Conservation (phyloP, 2,113 vertebrate genomes). For the Kobus ellipsiprymnus region DNA sequence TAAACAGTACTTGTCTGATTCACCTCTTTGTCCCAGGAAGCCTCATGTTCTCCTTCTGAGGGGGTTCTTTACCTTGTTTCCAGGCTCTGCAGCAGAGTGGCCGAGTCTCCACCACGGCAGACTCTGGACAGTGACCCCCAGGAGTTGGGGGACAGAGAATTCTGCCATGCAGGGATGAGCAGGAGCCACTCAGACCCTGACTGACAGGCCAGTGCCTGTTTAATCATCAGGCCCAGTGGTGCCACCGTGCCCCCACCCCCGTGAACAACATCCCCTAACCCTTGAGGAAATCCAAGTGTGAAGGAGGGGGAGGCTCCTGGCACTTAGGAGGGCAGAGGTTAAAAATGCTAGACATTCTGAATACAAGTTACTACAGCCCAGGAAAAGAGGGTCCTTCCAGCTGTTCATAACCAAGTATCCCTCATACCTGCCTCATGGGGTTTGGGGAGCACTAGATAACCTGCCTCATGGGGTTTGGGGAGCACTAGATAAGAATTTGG, state of each 20-base stretch:
- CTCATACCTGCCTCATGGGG: neutral
- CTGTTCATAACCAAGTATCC: neutral
- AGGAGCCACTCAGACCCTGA: neutral
- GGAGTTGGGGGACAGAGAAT: neutral
- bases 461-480: too few relatives aligned
- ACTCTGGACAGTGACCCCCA: neutral
- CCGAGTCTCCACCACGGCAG: neutral
- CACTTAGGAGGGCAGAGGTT: neutral
- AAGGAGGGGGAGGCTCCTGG: neutral
- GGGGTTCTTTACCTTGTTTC: neutral
- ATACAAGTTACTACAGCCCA: neutral
- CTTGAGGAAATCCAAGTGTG: neutral
- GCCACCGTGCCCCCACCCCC: rapidly evolving
- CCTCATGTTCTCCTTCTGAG: neutral
- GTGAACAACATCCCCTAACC: neutral
- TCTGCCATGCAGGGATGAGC: neutral
- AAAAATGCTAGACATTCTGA: neutral
- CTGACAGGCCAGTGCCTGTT: neutral
- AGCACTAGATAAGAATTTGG: neutral
- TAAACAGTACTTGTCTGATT: neutral
- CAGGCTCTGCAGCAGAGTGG: neutral
- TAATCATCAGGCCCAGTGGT: rapidly evolving
- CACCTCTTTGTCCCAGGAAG: neutral
- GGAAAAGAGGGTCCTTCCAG: neutral
- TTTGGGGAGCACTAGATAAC: neutral